These are phyloP conservation scores for Drosophila diplacantha DNA, from an alignment of 2,888 invertebrate genomes.

Conservation along the genomic window DNA sequence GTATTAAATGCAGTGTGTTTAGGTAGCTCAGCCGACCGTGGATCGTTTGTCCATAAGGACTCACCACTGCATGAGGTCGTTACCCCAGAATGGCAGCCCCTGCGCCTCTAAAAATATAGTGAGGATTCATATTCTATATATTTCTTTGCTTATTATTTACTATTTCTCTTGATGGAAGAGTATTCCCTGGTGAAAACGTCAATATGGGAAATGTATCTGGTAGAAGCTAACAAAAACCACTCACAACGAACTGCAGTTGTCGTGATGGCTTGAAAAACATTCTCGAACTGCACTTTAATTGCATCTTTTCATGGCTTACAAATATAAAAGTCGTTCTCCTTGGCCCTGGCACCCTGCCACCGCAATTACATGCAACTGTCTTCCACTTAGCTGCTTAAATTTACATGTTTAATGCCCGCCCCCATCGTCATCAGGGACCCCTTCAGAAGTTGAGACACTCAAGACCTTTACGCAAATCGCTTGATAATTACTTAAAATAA, in stretches of 20 bases:
- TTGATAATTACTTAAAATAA: conserved; percentile 72
- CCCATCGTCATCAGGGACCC: conserved; percentile 36
- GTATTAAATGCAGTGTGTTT: conserved; percentile 28
- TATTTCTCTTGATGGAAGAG: not conserved
- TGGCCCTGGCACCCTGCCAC: conserved; percentile 25
- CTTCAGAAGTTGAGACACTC: conserved; percentile 53
- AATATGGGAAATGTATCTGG: not conserved
- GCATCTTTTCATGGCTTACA: conserved; percentile 24
- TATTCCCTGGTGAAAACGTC: not conserved
- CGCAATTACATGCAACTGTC: conserved; percentile 47
- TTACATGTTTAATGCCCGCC: conserved; percentile 62
- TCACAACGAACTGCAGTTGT: not conserved
- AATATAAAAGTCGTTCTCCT: conserved; percentile 26
- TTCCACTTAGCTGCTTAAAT: conserved; percentile 49
- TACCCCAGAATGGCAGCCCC: not conserved
- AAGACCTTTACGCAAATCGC: conserved; percentile 65
- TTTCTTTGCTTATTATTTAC: not conserved
- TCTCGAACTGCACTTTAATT: conserved; percentile 31
- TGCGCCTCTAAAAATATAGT: not conserved
- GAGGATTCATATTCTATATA: too few relatives aligned
- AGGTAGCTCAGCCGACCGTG: conserved; percentile 17
- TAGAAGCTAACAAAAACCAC: not conserved
- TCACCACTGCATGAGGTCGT: not conserved
- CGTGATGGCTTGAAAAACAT: conserved; percentile 1
- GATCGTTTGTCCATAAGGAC: conserved; percentile 16